These are phyloP conservation scores for Agrotis segetum DNA, from an alignment of 2,888 invertebrate species.

Conservation along the genomic window DNA sequence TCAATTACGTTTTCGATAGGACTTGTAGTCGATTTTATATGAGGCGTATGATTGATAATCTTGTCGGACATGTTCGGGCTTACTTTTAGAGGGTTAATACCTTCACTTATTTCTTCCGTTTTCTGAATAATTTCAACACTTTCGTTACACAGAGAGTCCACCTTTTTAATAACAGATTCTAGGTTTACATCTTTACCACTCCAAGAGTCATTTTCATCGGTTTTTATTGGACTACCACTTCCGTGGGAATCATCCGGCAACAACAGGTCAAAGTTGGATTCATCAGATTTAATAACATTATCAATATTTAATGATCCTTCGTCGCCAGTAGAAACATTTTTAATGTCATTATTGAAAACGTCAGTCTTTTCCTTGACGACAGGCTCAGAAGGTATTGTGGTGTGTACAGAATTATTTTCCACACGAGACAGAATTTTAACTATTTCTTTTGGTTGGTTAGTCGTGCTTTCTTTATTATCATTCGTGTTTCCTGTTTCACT, in stretches of 20 bases:
- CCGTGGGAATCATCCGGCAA: constrained; percentile 37
- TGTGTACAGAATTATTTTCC: constrained; percentile 38
- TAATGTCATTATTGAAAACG: constrained; percentile 28
- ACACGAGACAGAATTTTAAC: constrained; percentile 24
- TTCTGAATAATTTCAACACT: constrained; percentile 71
- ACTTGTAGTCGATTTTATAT: constrained; percentile 56
- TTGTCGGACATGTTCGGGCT: constrained; percentile 52
- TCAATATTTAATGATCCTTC: constrained; percentile 36
- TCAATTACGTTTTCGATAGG: constrained; percentile 60
- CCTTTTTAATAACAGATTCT: constrained; percentile 95
- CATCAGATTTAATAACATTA: constrained; percentile 29
- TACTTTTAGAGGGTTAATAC: constrained; percentile 42
- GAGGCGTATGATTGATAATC: constrained; percentile 43
- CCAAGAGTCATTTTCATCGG: constrained; percentile 94
- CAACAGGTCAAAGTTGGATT: constrained; percentile 47
- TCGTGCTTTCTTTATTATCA: constrained; percentile 46
- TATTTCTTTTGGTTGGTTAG: constrained; percentile 38
- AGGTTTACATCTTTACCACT: constrained; percentile 95
- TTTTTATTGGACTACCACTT: constrained; percentile 79
- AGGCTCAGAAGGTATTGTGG: constrained; percentile 27
- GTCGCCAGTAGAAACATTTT: constrained; percentile 24
- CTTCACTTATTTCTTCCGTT: constrained; percentile 61
- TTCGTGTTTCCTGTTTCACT: constrained; percentile 35
- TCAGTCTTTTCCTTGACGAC: constrained; percentile 26
- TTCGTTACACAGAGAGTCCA: constrained; percentile 92